A percentile compares a stretch with the other conserved stretches of the same genome.
phyloP scores from a whole-genome alignment of 2,797 vertebrate genomes.

The Sciaenops ocellatus region DNA sequence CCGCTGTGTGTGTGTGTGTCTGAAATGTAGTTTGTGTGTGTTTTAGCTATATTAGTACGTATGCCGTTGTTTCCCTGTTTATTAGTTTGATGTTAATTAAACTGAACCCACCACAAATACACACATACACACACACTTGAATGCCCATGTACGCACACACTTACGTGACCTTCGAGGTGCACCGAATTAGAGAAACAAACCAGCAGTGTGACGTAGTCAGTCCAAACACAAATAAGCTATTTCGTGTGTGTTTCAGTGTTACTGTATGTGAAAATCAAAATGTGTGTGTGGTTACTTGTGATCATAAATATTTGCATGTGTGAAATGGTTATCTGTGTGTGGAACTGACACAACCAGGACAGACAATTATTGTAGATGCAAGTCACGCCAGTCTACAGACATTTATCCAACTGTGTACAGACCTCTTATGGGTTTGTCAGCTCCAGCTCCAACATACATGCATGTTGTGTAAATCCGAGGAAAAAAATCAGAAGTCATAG shows the following conservation, averaged over 20 bases:
- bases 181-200: constrained; percentile 8
- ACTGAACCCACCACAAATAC: not conserved
- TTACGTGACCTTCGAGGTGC: constrained; percentile 5
- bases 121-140: not conserved
- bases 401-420: not conserved
- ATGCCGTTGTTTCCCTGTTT: constrained; percentile 5
- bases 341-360: not conserved
- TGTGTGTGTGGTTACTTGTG: too few species aligned
- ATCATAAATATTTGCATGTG: too few species aligned
- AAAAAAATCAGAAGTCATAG: too few species aligned
- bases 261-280: not conserved
- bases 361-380: not conserved
- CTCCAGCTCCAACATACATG: too few species aligned
- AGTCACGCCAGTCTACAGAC: not conserved
- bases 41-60: not conserved
- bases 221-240: not conserved
- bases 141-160: not conserved
- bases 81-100: constrained; percentile 44
- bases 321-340: not conserved
- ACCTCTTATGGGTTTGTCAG: not conserved
- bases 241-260: not conserved
- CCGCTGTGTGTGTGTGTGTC: constrained; percentile 28
- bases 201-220: not conserved
- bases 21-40: not conserved
- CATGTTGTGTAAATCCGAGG: too few species aligned